Percentiles rank a stretch among this genome's conserved stretches.
These are phyloP conservation scores for Amphipoea oculea DNA, from an alignment of 2,888 invertebrate genomes.

Conservation along the genomic window DNA sequence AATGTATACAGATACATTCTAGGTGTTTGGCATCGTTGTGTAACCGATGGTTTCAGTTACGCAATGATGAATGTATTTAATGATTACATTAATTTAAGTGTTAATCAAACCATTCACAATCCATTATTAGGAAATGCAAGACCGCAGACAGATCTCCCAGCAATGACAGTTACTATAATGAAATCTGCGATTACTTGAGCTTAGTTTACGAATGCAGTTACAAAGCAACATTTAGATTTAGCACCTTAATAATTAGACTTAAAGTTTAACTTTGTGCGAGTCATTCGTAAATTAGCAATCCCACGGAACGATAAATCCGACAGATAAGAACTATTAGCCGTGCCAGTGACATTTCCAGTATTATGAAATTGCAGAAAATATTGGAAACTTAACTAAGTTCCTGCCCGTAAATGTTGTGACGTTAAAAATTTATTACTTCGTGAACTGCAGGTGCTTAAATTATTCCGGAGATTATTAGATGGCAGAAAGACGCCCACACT, in stretches of 20 bases:
- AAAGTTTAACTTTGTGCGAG: conserved; percentile 56
- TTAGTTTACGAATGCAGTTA: conserved; percentile 58
- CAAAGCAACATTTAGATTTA: conserved; percentile 32
- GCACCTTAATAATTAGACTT: conserved; percentile 38
- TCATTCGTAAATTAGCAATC: conserved; percentile 66
- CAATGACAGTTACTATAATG: conserved; percentile 73
- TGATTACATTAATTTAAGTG: conserved; percentile 20
- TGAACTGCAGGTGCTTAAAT: conserved; percentile 66
- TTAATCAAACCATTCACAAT: conserved; percentile 59
- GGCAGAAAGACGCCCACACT: conserved; percentile 57
- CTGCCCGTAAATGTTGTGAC: conserved; percentile 60
- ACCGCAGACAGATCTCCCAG: conserved; percentile 73
- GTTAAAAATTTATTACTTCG: conserved; percentile 66
- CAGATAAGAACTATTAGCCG: conserved; percentile 75
- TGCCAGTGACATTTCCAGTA: conserved; percentile 71
- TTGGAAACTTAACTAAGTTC: conserved; percentile 54
- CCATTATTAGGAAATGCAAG: conserved; percentile 69
- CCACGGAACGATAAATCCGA: conserved; percentile 74
- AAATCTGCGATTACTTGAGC: conserved; percentile 74
- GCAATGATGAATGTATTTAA: background rate
- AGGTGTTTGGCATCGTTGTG: background rate
- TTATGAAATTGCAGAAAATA: conserved; percentile 71
- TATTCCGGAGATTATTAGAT: conserved; percentile 60
- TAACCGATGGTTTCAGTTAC: background rate
- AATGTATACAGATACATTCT: background rate